Conservation (phyloP, 2,888 invertebrate species). For the Hypomecis punctinalis region DNA sequence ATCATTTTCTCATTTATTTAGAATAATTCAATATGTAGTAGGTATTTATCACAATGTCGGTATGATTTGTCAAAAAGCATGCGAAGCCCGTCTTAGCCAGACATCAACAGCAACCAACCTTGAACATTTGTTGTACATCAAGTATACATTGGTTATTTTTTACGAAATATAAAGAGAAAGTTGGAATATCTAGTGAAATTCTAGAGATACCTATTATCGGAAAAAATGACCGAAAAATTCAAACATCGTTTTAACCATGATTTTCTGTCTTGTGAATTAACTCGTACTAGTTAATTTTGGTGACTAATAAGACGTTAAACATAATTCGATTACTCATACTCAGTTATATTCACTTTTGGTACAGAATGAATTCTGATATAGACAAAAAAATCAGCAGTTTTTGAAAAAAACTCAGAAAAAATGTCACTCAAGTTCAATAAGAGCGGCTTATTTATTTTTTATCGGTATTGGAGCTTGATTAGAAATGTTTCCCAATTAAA, state of each 20-base stretch:
- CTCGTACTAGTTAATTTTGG: no score
- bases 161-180: slow-evolving; percentile 18
- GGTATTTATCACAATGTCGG: slow-evolving; percentile 79
- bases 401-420: no score
- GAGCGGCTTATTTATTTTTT: no score
- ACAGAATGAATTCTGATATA: no score
- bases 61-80: slow-evolving; percentile 76
- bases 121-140: slow-evolving; percentile 36
- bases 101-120: slow-evolving; percentile 50
- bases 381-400: no score
- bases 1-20: slow-evolving; percentile 79
- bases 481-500: no score
- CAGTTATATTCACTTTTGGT: no score
- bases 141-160: slow-evolving; percentile 19
- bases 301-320: no score
- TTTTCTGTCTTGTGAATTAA: neutral
- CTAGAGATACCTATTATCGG: slow-evolving; percentile 2
- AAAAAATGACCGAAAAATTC: neutral
- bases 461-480: no score
- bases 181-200: slow-evolving; percentile 18
- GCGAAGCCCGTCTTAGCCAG: slow-evolving; percentile 64
- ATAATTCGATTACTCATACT: no score
- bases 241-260: neutral
- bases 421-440: no score
- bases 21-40: slow-evolving; percentile 72